Evolutionary conservation across 2,888 invertebrate genomes (phyloP), one percentile per base, ranked within the genome.

Genomic region (Adelognathus sp.): DNA sequence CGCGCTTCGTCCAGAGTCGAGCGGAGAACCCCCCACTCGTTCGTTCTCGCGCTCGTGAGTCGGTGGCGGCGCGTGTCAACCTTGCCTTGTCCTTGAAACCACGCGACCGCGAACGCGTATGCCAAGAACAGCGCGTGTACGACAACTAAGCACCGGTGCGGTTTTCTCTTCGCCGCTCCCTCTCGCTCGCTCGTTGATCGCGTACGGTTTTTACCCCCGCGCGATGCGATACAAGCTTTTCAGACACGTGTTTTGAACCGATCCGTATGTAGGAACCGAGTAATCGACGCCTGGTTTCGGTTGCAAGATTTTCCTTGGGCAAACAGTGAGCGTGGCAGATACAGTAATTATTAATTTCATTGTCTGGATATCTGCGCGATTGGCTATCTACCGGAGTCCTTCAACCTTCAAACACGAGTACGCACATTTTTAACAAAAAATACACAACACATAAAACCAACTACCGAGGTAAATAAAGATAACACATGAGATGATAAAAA

Each of bases 51-150:
- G 50, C 50, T 44, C 66, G 71, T 54, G 66, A 72, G 61, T 58
- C 83, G n/a, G 83, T 85, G 85, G 85, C 85, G 90, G 90, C 91
- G 91, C 91, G 90, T 91, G 91, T 91, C 91, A 90, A 91, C 91
- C 90, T 91, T 90, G 90, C 84, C 86, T 86, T 90, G 90, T 89
- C 91, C 91, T 91, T 91, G 90, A 88, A 89, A 90, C 86, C 90
- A 89, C 90, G 90, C 91, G 90, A 90, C 90, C 87, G 86, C 86
- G 87, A 21, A 24, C 46, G 84, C 84, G 82, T 85, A 85, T 82
- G 84, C 84, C 83, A 85, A 87, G 80, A n/a, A 85, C 84, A 81
- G 76, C 76, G 72, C 82, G 82, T 81, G 83, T 81, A 75, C 71
- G 71, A 76, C 72, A 60, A 71, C 76, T 73, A 41, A 66, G 58